Evolutionary conservation across 1,140 invertebrate species (phyloP), one percentile per base, ranked within the genome.

Genomic region (Heliconius hermathena): DNA sequence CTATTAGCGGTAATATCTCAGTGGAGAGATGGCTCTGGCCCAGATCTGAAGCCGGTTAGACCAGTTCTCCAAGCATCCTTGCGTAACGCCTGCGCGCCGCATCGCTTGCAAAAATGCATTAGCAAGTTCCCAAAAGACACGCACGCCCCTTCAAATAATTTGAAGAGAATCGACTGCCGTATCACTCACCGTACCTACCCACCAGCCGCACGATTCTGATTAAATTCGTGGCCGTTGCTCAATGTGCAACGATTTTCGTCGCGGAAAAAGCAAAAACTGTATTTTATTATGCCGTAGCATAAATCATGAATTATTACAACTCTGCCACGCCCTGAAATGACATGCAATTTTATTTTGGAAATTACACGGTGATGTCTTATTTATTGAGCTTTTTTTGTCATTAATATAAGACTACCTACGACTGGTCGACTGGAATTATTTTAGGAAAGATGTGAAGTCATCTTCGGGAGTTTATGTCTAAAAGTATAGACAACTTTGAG

Each of bases 1-100:
- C 89, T 93, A 93, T 93, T 93, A 93, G 90, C 87, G 86, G 90
- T 89, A 89, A 91, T 92, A 93, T 91, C 86, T 92, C 90, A 90
- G 86, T 85, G 81, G 88, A 91, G 89, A 93, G 92, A 94, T 93
- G 93, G 85, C 85, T 90, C 92, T 94, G 93, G 87, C 92, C 91
- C 91, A 94, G 89, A 89, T 93, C 87, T 84, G 86, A 78, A 90
- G 88, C 93, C 90, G 92, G 93, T 93, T 80, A 85, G 83, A 93
- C 92, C 90, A 92, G 92, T 93, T 93, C 88, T 82, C 81, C 89
- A 87, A 85, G 82, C 89, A 93, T 91, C 91, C 89, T 94, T 93
- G 89, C 93, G 91, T 93, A 93, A 94, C 85, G 86, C 78, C 76
- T 82, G 83, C 82, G 81, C 85, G 84, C 83, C 82, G 81, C 72